Evolutionary conservation across 2,797 vertebrate genomes (phyloP).

Genomic region (Chelonia mydas): DNA sequence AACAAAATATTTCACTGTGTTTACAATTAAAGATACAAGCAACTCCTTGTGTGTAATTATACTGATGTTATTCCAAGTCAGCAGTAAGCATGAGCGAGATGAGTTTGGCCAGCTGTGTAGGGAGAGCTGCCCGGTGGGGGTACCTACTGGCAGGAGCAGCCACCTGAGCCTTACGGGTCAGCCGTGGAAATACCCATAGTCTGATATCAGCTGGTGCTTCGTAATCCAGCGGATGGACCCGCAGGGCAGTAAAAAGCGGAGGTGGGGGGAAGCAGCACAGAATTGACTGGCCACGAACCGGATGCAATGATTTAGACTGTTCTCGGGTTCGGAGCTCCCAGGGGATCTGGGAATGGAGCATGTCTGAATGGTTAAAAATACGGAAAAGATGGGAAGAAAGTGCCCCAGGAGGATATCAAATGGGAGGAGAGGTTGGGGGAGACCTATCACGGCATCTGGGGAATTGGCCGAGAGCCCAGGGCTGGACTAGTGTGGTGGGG

Average conservation of each 20-base stretch:
- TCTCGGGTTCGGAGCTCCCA: background rate
- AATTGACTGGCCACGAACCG: background rate
- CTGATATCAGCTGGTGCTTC: background rate
- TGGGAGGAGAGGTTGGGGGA: background rate
- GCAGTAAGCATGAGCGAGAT: accelerated
- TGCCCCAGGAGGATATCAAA: too few relatives aligned
- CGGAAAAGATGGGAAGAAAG: background rate
- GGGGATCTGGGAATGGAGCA: background rate
- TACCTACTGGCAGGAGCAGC: background rate
- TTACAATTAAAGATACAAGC: too few relatives aligned
- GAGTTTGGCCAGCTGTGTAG: background rate
- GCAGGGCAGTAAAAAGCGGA: background rate
- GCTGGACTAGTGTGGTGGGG: background rate
- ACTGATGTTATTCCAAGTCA: accelerated
- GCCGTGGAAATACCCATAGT: background rate
- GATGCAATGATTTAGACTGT: background rate
- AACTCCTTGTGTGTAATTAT: background rate
- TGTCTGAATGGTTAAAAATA: background rate
- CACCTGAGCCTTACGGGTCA: background rate
- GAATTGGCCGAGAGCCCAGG: accelerated
- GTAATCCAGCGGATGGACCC: background rate
- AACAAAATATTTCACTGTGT: background rate
- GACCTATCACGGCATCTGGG: too few relatives aligned
- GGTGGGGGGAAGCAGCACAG: background rate
- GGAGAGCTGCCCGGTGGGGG: background rate